Conservation (phyloP, 2,797 vertebrate species). For the Tinamus major region DNA sequence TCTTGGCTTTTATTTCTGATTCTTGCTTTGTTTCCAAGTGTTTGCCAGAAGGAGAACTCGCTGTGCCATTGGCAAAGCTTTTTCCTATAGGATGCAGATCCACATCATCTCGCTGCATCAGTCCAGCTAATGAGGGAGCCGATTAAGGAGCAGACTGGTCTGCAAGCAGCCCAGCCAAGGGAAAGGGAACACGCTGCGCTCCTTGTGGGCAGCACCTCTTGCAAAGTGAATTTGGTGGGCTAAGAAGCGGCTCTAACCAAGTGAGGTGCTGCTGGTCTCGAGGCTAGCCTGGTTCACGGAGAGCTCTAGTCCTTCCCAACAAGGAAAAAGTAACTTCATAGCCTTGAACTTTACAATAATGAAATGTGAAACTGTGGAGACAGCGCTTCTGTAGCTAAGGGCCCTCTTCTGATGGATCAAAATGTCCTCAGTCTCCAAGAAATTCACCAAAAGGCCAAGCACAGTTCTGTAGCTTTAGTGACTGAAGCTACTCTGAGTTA, state of each 20-base stretch:
- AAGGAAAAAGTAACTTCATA: slow-evolving; percentile 31
- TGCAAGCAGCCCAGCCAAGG: not conserved
- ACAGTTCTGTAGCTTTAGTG: not conserved
- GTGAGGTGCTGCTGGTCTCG: not conserved
- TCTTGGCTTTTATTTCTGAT: slow-evolving; percentile 8
- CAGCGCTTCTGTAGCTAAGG: not conserved
- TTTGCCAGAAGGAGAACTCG: slow-evolving; percentile 18
- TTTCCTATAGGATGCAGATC: slow-evolving; percentile 11
- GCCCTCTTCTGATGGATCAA: slow-evolving; percentile 9
- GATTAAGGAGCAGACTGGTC: not conserved
- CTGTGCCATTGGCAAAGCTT: not conserved
- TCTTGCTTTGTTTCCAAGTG: not conserved
- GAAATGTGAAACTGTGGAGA: not conserved
- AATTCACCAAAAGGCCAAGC: not conserved
- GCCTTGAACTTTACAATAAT: not conserved
- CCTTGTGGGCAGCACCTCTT: not conserved
- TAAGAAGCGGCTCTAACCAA: not conserved
- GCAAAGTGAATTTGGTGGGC: not conserved
- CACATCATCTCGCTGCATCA: not conserved
- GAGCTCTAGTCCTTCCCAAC: slow-evolving; percentile 14
- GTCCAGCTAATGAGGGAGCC: not conserved
- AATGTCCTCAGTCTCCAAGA: slow-evolving; percentile 5
- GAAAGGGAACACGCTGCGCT: slow-evolving; percentile 10
- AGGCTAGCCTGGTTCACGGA: not conserved
- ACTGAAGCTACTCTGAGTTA: not conserved